phyloP scores from a whole-genome alignment of 2,113 vertebrate species.

The Anolis sagrei region DNA sequence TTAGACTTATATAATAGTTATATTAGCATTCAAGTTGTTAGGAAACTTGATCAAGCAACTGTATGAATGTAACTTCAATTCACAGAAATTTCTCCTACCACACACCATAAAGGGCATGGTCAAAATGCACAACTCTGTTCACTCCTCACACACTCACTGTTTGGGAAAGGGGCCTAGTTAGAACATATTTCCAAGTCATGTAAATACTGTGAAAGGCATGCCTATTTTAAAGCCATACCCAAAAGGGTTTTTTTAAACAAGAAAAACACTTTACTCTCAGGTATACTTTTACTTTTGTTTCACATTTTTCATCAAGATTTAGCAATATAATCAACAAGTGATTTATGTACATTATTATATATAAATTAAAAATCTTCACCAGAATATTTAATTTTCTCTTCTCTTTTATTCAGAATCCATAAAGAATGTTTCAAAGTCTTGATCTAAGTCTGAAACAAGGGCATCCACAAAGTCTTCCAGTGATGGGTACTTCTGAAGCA shows the following conservation, averaged over 20 bases:
- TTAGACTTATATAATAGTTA: too few species aligned
- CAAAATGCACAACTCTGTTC: not conserved
- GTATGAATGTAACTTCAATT: not conserved
- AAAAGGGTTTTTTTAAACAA: conserved; percentile 30
- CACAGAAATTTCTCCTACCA: not conserved
- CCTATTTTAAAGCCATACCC: not conserved
- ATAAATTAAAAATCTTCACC: not conserved
- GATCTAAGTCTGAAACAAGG: conserved; percentile 91
- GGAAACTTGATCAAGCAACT: not conserved
- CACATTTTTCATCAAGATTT: conserved; percentile 39
- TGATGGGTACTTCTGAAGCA: conserved; percentile 92
- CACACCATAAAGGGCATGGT: not conserved
- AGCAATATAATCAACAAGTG: conserved; percentile 24
- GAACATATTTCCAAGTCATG: not conserved
- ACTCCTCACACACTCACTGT: not conserved
- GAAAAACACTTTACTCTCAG: conserved; percentile 31
- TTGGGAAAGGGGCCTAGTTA: too few species aligned
- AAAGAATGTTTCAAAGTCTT: conserved; percentile 91
- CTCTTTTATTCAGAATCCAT: conserved; percentile 84
- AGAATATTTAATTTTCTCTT: conserved; percentile 3
- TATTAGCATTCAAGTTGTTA: too few species aligned
- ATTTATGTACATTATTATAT: not conserved
- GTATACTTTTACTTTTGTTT: conserved; percentile 71
- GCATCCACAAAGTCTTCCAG: conserved; percentile 92
- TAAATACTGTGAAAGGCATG: conserved; percentile 19